These are phyloP conservation scores for Aleiodes testaceus DNA, from an alignment of 2,888 invertebrate genomes.

Conservation along the genomic window DNA sequence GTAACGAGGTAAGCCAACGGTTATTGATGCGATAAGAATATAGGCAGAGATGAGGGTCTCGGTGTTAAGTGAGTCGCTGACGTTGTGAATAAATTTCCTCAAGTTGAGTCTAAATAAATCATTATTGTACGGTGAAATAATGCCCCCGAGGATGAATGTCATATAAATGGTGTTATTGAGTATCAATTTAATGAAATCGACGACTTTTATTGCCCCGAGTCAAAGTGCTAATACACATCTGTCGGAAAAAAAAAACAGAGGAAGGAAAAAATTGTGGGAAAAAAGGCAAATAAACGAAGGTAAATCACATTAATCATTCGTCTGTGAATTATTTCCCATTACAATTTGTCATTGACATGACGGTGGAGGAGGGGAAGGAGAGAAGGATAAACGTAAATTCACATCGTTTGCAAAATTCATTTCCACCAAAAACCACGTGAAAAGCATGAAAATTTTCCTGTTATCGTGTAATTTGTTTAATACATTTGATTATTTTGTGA, in stretches of 20 bases:
- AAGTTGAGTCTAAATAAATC: constrained; percentile 40
- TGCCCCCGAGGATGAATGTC: constrained; percentile 13
- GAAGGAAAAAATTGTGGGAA: no score
- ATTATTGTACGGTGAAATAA: constrained; percentile 23
- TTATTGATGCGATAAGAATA: constrained; percentile 44
- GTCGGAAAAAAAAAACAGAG: background rate
- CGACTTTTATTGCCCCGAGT: constrained; percentile 21
- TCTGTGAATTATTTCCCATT: constrained; percentile 6
- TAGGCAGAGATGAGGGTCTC: constrained; percentile 26
- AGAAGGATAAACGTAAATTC: background rate
- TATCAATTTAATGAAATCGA: constrained; percentile 24
- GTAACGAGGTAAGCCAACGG: constrained; percentile 28
- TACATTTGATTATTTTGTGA: constrained; percentile 3
- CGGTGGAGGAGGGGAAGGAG: background rate
- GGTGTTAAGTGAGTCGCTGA: constrained; percentile 40
- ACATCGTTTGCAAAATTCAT: background rate
- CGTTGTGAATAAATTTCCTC: constrained; percentile 43
- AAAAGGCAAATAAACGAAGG: background rate
- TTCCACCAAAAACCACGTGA: background rate
- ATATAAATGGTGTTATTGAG: constrained; percentile 7
- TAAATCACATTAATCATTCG: constrained; percentile 9
- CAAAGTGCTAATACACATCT: constrained; percentile 13
- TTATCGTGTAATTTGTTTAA: background rate
- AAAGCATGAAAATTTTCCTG: background rate
- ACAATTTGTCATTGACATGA: no score